Evolutionary conservation across 1,140 invertebrate species (phyloP).

Genomic region (Sesamia nonagrioides): DNA sequence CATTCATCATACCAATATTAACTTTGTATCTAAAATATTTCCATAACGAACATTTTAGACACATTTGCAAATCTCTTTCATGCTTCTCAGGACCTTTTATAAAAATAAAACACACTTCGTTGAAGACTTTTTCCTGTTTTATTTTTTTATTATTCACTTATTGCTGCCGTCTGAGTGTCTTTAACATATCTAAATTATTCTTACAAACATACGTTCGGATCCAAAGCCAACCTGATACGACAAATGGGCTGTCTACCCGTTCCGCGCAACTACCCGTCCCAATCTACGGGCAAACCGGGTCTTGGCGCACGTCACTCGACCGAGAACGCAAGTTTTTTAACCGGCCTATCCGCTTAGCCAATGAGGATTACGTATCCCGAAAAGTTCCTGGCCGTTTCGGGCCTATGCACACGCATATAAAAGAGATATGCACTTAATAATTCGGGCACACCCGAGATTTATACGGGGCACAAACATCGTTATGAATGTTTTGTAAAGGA

Average conservation of each 20-base stretch:
- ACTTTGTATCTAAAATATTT: no score
- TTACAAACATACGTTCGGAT: neutral
- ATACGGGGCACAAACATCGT: neutral
- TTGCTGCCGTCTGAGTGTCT: no score
- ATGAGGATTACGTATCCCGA: constrained; percentile 16
- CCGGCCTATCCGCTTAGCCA: neutral
- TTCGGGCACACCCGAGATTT: constrained; percentile 13
- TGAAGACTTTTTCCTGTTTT: no score
- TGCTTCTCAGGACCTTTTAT: no score
- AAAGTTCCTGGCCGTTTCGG: constrained; percentile 14
- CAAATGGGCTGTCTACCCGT: constrained; percentile 18
- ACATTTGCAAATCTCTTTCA: no score
- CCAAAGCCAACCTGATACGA: constrained; percentile 9
- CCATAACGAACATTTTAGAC: no score
- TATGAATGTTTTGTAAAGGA: constrained; percentile 16
- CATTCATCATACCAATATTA: no score
- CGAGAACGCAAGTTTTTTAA: constrained; percentile 31
- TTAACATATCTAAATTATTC: neutral
- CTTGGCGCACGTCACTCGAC: constrained; percentile 17
- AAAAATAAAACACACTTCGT: no score
- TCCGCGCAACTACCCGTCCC: constrained; percentile 14
- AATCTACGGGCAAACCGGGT: constrained; percentile 12
- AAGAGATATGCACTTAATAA: constrained; percentile 31
- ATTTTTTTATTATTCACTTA: no score
- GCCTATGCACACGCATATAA: constrained; percentile 17